Base-by-base conservation (phyloP, 2,888 invertebrate species). In the Timema cristinae region DNA sequence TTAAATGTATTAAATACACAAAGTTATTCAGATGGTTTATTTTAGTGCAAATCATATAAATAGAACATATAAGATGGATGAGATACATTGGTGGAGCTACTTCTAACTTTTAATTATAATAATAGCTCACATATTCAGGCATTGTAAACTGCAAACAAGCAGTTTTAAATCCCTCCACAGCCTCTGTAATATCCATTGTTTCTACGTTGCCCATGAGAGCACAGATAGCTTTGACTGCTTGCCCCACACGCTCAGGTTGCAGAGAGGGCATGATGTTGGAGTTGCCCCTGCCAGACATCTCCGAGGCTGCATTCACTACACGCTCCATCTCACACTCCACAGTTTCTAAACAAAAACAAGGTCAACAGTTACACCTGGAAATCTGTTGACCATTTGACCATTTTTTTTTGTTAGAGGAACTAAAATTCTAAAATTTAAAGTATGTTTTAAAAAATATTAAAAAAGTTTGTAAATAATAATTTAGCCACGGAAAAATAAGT, bases 221-320 rank as follows among this genome's bases (percentile, higher is more conserved):
- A 79, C 96, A 95, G 54, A 98, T 91, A 0, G 95, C 95, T 83
- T 97, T 97, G 1, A 97, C 93, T 0, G 95, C 92, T 81, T 98
- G 97, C 66, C 91, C 88, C 66, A 96, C 91, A 6, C 91, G 87
- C n/a, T 87, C 87, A 48, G 90, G 87, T 78, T 89, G 89, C 16
- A 90, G 77, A 52, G 83, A 81, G 7, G 82, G 81, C 75, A 79
- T 79, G 56, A 78, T 75, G 73, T 75, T 77, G 61, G 79, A 77
- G 76, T 76, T 56, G 81, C 84, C 70, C 81, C 83, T 4, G 84
- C 82, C 86, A 85, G 4, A 82, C 79, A 73, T 85, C 69, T 88
- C 88, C 61, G 86, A 81, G 48, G 89, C 87, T 6, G 88, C 87
- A 77, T 91, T 88, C 0, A 93, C 86, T 0, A 93, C 86, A 70